Evolutionary conservation across 2,113 vertebrate genomes (phyloP).

Genomic region (Embiotoca jacksoni): DNA sequence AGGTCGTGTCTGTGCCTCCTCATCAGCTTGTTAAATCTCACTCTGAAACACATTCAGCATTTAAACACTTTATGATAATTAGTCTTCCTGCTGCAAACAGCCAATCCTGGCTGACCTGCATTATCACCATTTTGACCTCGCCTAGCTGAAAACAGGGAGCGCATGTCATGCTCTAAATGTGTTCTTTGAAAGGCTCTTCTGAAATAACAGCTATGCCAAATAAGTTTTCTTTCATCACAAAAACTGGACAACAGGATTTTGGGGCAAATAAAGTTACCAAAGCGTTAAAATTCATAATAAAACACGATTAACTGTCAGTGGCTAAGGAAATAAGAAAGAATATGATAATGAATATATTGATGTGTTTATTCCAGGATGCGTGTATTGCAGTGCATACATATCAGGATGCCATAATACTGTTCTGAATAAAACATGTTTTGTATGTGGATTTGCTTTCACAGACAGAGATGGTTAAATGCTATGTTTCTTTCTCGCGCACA

Average conservation of each 20-base stretch:
- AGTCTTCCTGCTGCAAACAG: slow-evolving; percentile 35
- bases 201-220: slow-evolving; percentile 5
- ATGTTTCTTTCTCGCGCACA: too few relatives aligned
- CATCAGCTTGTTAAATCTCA: slow-evolving; percentile 71
- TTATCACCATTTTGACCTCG: slow-evolving; percentile 46
- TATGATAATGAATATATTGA: neutral
- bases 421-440: too few relatives aligned
- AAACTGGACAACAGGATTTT: neutral
- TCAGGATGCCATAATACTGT: neutral
- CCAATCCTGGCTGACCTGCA: slow-evolving; percentile 44
- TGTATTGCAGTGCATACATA: neutral
- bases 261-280: neutral
- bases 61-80: slow-evolving; percentile 65
- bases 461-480: too few relatives aligned
- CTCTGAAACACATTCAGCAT: slow-evolving; percentile 59
- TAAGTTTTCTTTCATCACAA: neutral
- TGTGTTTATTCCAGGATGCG: neutral
- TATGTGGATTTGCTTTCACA: too few relatives aligned
- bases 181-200: slow-evolving; percentile 25
- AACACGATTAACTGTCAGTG: neutral
- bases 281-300: neutral
- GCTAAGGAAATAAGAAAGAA: neutral
- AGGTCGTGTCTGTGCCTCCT: slow-evolving; percentile 59
- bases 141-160: slow-evolving; percentile 32
- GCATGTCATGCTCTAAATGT: slow-evolving; percentile 16